Evolutionary conservation across 2,797 vertebrate genomes (phyloP), one percentile per base, ranked within the genome.

Genomic region (Eospalax fontanierii): DNA sequence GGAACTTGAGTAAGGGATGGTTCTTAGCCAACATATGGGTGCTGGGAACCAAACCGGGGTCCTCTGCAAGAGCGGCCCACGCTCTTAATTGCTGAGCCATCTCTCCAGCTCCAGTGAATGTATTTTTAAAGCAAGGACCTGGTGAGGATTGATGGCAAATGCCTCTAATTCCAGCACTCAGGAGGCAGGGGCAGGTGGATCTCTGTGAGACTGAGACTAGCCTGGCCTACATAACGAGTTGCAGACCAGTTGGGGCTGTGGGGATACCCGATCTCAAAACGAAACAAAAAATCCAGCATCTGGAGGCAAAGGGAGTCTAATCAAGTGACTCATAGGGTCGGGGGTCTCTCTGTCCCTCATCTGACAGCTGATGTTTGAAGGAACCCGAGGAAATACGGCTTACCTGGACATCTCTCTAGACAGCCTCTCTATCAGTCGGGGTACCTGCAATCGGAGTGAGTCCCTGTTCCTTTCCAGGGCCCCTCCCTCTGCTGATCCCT

Each of bases 331-430:
- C 74, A 84, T 19, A 6, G 30, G 43, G 4, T 18, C 19, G 10
- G 28, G 54, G 65, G 28, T 65, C 24, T 26, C 74, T 28, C 63
- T 46, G 59, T n/a, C 9, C 11, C 59, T 70, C 8, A 61, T 63
- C 71, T 61, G 3, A 1, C 96, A 99, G 97, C 99, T 74, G 96
- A 98, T 87, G 98, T 97, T 99, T 91, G 98, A 99, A 97, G 98
- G 98, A 46, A 75, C 92, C 79, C 98, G 98, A 95, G 99, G 99
- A 14, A 2, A 26, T 1, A 82, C 50, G 0, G 0, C 95, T 46
- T 98, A 95, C 66, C 98, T 99, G 97, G 99, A 99, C 97, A 98
- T 99, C 26, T 98, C 98, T 50, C 92, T 99, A 91, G 99, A 99
- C 40, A 98, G 99, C 96, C 97, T 99, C 63, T 90, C 98, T 30